Base-by-base conservation (phyloP, 2,113 vertebrate species). In the Macroglossus sobrinus region DNA sequence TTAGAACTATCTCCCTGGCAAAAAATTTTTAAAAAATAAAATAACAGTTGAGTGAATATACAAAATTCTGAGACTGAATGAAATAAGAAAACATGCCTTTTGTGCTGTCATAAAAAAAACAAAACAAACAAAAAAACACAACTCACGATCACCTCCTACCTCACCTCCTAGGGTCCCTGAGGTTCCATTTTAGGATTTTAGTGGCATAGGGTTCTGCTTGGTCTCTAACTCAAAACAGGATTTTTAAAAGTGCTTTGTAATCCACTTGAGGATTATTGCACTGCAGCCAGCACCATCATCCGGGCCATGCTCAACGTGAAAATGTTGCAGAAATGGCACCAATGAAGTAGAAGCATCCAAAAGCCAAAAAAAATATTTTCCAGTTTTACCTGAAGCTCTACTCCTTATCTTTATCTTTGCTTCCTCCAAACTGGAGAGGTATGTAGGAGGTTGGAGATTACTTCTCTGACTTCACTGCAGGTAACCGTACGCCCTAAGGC, bases 241-340 rank as follows among this genome's bases (percentile, higher is more conserved):
- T n/a, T 84, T 84, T 79, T 13, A 68, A 38, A 96, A 76, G 18
- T 21, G 28, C 40, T 93, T 66, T 66, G 66, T 33, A 53, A 47
- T 81, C 7, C 72, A 66, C 50, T 19, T 21, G 57, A 85, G 79
- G 61, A 18, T 40, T 47, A 64, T 4, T n/a, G 24, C 0, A 0
- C 14, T 4, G 11, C 24, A 35, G 82, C 33, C 14, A 68, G 72
- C 7, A n/a, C 57, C 26, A 33, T 1, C n/a, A n/a, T n/a, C 35
- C 68, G 2, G 19, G 87, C 63, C 68, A 59, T 2, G 11, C 6
- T 12, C 11, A 2, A 68, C 33, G n/a, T 28, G 43, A 69, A 80
- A 38, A 0, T 22, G n/a, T 16, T 15, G 28, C 26, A 19, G 82
- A n/a, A 50, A 28, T 30, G 26, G 38, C 24, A 59, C 24, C 24